A percentile compares a stretch with the other conserved stretches of the same genome.
phyloP scores from a whole-genome alignment of 2,113 vertebrate genomes.

The Oryzias curvinotus region DNA sequence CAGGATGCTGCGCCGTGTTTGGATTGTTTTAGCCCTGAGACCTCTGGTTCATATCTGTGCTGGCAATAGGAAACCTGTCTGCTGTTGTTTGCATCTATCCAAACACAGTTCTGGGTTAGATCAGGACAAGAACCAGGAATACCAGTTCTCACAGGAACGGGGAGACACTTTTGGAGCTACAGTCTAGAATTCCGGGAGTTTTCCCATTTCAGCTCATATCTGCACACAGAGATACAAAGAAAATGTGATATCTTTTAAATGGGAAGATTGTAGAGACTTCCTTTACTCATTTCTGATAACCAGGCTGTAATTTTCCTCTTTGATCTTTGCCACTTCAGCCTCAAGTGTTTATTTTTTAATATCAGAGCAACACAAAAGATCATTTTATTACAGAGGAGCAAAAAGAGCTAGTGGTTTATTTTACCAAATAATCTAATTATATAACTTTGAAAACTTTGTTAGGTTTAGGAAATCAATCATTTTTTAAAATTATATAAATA shows the following conservation, averaged over 20 bases:
- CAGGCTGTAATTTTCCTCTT: neutral
- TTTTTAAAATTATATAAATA: no score
- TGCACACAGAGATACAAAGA: neutral
- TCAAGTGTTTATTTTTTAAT: neutral
- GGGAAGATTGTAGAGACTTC: slow-evolving; percentile 25
- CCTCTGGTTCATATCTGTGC: slow-evolving; percentile 47
- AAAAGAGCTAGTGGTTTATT: neutral
- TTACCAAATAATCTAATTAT: neutral
- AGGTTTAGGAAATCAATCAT: neutral
- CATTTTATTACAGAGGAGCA: neutral
- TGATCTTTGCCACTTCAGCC: slow-evolving; percentile 28
- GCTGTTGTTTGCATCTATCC: slow-evolving; percentile 3
- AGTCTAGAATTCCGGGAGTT: no score
- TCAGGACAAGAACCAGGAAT: slow-evolving; percentile 22
- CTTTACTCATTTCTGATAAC: slow-evolving; percentile 12
- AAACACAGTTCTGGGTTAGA: slow-evolving; percentile 25
- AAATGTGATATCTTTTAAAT: slow-evolving; percentile 18
- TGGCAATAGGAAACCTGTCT: slow-evolving; percentile 40
- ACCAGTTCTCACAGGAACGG: neutral
- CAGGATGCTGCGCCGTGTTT: slow-evolving; percentile 57
- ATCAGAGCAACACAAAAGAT: neutral
- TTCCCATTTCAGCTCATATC: no score
- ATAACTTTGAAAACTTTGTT: neutral
- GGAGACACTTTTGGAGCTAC: neutral
- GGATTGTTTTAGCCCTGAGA: slow-evolving; percentile 66